phyloP scores from a whole-genome alignment of 2,113 vertebrate genomes.

The Brachionichthys hirsutus region DNA sequence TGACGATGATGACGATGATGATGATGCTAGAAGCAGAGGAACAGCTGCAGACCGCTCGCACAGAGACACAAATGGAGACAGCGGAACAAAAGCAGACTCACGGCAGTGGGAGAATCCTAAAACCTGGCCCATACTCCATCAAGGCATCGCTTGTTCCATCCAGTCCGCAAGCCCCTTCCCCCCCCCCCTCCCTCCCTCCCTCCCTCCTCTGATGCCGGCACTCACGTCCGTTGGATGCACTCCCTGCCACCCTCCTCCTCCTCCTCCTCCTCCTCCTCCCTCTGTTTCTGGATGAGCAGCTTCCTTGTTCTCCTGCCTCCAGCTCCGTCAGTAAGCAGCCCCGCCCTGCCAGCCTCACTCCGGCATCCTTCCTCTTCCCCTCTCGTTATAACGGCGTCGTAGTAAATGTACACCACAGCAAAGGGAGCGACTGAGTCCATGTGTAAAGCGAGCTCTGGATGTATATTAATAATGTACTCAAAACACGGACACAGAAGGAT shows the following conservation, averaged over 20 bases:
- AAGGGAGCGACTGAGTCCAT: constrained; percentile 1
- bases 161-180: constrained; percentile 70
- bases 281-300: constrained; percentile 40
- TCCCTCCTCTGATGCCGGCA: constrained; percentile 44
- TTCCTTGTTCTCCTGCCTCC: constrained; percentile 45
- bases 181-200: constrained; percentile 40
- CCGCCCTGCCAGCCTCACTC: constrained; percentile 60
- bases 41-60: constrained; percentile 12
- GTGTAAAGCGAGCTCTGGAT: constrained; percentile 20
- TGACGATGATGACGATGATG: too few relatives aligned
- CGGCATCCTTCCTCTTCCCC: constrained; percentile 33
- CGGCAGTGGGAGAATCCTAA: constrained; percentile 85
- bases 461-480: constrained; percentile 43
- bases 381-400: constrained; percentile 46
- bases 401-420: constrained; percentile 29
- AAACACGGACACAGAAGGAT: neutral
- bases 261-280: constrained; percentile 42
- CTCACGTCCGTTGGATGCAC: constrained; percentile 49
- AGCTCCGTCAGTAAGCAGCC: constrained; percentile 52
- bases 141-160: constrained; percentile 77
- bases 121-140: constrained; percentile 86
- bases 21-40: neutral
- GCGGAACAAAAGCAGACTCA: constrained; percentile 67
- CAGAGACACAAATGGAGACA: constrained; percentile 22
- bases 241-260: constrained; percentile 20